phyloP scores from a whole-genome alignment of 2,888 invertebrate species.

The Meandrusa payeni region DNA sequence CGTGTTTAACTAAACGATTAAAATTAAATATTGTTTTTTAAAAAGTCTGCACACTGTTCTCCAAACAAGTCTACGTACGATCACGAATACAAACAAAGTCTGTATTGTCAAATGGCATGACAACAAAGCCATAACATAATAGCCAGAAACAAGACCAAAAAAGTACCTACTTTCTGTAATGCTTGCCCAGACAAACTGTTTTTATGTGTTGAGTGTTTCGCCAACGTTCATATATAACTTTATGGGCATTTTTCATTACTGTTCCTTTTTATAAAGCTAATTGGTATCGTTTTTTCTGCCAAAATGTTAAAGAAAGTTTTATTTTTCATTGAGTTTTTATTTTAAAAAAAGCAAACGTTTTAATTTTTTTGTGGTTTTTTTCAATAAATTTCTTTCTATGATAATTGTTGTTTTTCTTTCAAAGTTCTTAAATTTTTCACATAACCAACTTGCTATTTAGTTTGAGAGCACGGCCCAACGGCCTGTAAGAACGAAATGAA shows the following conservation, averaged over 20 bases:
- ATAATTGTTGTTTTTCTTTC: conserved; percentile 28
- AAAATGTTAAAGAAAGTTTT: conserved; percentile 24
- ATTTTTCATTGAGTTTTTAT: conserved; percentile 13
- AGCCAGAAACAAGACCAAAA: conserved; percentile 36
- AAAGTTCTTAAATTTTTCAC: conserved; percentile 23
- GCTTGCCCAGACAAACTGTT: conserved; percentile 29
- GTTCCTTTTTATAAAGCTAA: conserved; percentile 24
- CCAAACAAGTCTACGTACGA: too few relatives aligned
- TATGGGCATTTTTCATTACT: conserved; percentile 23
- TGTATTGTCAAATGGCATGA: too few relatives aligned
- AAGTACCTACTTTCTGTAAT: conserved; percentile 33
- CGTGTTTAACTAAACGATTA: too few relatives aligned
- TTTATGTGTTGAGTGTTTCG: conserved; percentile 30
- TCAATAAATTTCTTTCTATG: conserved; percentile 24
- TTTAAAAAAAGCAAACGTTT: conserved; percentile 11
- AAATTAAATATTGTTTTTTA: too few relatives aligned
- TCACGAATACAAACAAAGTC: too few relatives aligned
- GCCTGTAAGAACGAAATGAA: conserved; percentile 19
- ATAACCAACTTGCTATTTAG: conserved; percentile 30
- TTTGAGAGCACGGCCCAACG: conserved; percentile 31
- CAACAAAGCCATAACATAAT: too few relatives aligned
- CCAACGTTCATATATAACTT: conserved; percentile 27
- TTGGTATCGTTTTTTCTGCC: conserved; percentile 23
- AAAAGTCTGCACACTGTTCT: too few relatives aligned
- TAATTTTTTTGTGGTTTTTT: conserved; percentile 18